Percentiles rank a stretch among this genome's conserved stretches.
Conservation (phyloP, 2,888 invertebrate genomes). For the Synergus gifuensis region DNA sequence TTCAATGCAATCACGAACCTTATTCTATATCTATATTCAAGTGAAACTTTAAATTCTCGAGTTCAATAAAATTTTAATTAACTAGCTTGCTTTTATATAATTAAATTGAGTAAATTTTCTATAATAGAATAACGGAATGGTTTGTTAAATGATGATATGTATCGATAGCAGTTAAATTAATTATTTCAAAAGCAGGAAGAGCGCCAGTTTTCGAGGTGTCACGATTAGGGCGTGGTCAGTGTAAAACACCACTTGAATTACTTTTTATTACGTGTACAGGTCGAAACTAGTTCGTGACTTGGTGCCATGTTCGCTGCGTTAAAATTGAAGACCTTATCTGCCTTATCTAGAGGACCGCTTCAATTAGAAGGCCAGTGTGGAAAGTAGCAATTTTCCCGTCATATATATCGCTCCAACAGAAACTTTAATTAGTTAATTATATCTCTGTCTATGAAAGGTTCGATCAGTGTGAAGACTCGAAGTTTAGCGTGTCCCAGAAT, state of each 20-base stretch:
- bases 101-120: not conserved
- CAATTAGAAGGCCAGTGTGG: slow-evolving; percentile 61
- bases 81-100: not conserved
- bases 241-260: slow-evolving; percentile 38
- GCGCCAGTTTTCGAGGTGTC: slow-evolving; percentile 3
- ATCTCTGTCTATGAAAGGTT: slow-evolving; percentile 39
- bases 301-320: slow-evolving; percentile 63
- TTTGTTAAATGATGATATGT: not conserved
- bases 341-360: slow-evolving; percentile 64
- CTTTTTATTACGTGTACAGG: slow-evolving; percentile 35
- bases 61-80: too few relatives aligned
- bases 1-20: too few relatives aligned
- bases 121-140: not conserved
- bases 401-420: slow-evolving; percentile 52
- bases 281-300: slow-evolving; percentile 63
- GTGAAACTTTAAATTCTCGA: too few relatives aligned
- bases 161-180: not conserved
- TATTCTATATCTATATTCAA: too few relatives aligned
- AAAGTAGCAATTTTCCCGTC: slow-evolving; percentile 64
- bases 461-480: slow-evolving; percentile 11
- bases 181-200: not conserved
- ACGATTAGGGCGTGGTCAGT: slow-evolving; percentile 22
- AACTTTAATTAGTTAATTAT: slow-evolving; percentile 68
- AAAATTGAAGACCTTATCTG: slow-evolving; percentile 68
- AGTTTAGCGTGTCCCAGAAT: slow-evolving; percentile 21